Base-by-base conservation (phyloP, 2,113 vertebrate species). In the Notothenia rossii region DNA sequence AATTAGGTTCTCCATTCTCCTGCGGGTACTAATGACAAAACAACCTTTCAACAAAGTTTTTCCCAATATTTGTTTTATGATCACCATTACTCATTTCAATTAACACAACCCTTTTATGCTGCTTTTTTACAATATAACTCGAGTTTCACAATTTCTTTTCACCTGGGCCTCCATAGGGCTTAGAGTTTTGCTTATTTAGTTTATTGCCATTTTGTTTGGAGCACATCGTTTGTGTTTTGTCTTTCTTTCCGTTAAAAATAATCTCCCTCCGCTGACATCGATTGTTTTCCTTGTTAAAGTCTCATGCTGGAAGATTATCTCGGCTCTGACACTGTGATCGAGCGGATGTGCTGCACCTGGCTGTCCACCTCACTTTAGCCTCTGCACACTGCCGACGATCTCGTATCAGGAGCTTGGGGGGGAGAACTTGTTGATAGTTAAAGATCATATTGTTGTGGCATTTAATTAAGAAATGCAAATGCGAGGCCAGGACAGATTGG, bases 381-480 rank as follows among this genome's bases (percentile, higher is more conserved):
- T 76, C 50, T 55, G 77, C 74, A 59, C 4, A 4, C 54, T 5
- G 55, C 77, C 2, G 36, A 72, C 17, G 45, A 22, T 74, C 65
- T 87, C 62, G 59, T 46, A 60, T 70, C 50, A n/a, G 70, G 51
- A 77, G 74, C 17, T 40, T 6, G 36, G 10, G 14, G 33, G 51
- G 40, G 67, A 66, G 62, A 36, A 84, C 89, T 86, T 90, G 90
- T 92, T 93, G 91, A 93, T 93, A 87, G 85, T 92, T 92, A 73
- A 86, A 91, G 89, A 93, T 93, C 92, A 92, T 92, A 93, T 94
- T 94, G 92, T 94, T 93, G 90, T 95, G 93, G 92, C 92, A 93
- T 95, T 94, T 94, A 91, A 95, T 93, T 94, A 94, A 93, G 87
- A 90, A 92, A 95, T 94, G 93, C 93, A 94, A 94, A 95, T 95